A percentile compares a stretch with the other conserved stretches of the same genome.
Evolutionary conservation across 2,888 invertebrate genomes (phyloP).

Genomic region (Margaritifera margaritifera): DNA sequence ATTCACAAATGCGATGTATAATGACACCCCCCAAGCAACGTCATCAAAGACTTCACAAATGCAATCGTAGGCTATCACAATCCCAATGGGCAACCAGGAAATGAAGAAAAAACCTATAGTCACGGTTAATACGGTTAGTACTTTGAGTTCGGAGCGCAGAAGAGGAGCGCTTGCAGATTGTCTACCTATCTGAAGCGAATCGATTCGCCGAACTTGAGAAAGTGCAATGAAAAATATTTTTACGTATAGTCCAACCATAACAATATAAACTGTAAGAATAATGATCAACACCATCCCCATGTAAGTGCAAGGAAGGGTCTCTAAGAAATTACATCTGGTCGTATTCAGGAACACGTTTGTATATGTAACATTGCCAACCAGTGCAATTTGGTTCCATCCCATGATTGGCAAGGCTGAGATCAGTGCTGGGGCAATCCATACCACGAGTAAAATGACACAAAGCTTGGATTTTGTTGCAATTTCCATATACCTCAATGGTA

Average conservation of each 20-base stretch:
- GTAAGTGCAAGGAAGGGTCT: conserved; percentile 1
- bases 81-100: neutral
- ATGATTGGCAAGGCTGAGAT: neutral
- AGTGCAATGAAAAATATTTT: neutral
- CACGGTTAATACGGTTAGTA: neutral
- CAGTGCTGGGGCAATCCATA: neutral
- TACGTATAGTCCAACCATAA: neutral
- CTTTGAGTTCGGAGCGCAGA: neutral
- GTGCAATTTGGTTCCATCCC: conserved; percentile 1
- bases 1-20: neutral
- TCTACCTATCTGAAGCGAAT: neutral
- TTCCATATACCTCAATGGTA: neutral
- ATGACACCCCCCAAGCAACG: neutral
- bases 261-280: neutral
- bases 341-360: neutral
- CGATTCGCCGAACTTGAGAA: neutral
- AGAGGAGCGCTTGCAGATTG: neutral
- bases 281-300: neutral
- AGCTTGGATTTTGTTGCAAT: neutral
- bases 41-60: neutral
- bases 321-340: neutral
- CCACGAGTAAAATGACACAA: neutral
- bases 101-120: neutral
- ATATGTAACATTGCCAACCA: neutral
- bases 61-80: neutral